Evolutionary conservation across 2,888 invertebrate species (phyloP), one percentile per base, ranked within the genome.

Genomic region (Nymphalis polychloros): DNA sequence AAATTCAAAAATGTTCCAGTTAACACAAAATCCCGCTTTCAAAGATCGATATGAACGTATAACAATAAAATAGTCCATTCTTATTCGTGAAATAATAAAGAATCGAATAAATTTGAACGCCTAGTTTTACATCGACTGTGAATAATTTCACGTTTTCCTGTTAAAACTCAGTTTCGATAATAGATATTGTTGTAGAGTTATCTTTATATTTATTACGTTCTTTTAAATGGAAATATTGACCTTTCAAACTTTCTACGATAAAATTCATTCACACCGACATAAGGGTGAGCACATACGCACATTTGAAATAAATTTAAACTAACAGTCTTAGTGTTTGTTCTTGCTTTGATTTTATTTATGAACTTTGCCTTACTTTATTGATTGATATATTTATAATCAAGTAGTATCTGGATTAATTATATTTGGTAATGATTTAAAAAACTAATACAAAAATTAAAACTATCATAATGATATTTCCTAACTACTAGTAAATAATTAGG

Each of bases 191-290:
- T 55, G 60, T 48, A 47, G 60, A 55, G 66, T 67, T 64, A 71
- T 68, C 60, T 68, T 69, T 63, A 69, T 67, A 67, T 69, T 71
- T 71, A 73, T 70, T 64, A 64, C 69, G 27, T 68, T 69, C 72
- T 66, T 73, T 71, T 71, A 76, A 73, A 77, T 74, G 76, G 73
- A 65, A 64, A 65, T 75, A 70, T 77, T 77, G 73, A 76, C 75
- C 75, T 72, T 69, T 63, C 57, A 65, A 69, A 72, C 78, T 78
- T 78, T 78, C 78, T 78, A 77, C 72, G 69, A 68, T 72, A 73
- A 63, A 68, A 75, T 75, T 75, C 73, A 63, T 70, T 69, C 71
- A 71, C 67, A 57, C 55, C 57, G 19, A 57, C 35, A 20, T 57
- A 19, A 57, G 41, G 57, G 57, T 35, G 57, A 8, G 8, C 4